These are phyloP conservation scores for Odontocerum albicorne DNA, from an alignment of 2,888 invertebrate species.

Conservation along the genomic window DNA sequence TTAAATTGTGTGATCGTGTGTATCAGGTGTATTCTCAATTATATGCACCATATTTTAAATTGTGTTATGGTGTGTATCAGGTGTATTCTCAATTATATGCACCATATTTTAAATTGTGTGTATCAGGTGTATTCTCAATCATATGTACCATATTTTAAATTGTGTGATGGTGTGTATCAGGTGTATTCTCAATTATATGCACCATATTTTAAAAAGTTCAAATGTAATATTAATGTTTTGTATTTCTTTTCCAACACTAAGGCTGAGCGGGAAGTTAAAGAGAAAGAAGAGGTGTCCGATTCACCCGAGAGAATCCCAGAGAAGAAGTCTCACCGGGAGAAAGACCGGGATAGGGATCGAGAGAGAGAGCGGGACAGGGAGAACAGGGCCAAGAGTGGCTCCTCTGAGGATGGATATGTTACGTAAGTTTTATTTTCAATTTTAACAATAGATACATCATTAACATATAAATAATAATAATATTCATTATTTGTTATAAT, in stretches of 20 bases:
- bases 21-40: no score
- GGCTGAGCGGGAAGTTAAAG: constrained; percentile 36
- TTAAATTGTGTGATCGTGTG: no score
- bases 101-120: no score
- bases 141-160: no score
- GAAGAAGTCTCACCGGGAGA: not conserved
- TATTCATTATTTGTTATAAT: no score
- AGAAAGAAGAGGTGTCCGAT: constrained; percentile 30
- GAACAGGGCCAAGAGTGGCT: constrained; percentile 44
- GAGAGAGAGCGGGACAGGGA: constrained; percentile 44
- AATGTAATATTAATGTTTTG: not conserved
- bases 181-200: no score
- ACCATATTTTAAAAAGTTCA: no score
- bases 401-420: constrained; percentile 48
- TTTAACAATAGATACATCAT: not conserved
- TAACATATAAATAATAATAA: not conserved
- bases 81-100: no score
- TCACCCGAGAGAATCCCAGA: constrained; percentile 30
- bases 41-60: no score
- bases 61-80: no score
- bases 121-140: no score
- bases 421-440: constrained; percentile 33
- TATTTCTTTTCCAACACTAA: constrained; percentile 17
- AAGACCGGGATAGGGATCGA: constrained; percentile 18
- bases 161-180: no score